Evolutionary conservation across 2,888 invertebrate species (phyloP).

Genomic region (Callyntrura guangdongensis): DNA sequence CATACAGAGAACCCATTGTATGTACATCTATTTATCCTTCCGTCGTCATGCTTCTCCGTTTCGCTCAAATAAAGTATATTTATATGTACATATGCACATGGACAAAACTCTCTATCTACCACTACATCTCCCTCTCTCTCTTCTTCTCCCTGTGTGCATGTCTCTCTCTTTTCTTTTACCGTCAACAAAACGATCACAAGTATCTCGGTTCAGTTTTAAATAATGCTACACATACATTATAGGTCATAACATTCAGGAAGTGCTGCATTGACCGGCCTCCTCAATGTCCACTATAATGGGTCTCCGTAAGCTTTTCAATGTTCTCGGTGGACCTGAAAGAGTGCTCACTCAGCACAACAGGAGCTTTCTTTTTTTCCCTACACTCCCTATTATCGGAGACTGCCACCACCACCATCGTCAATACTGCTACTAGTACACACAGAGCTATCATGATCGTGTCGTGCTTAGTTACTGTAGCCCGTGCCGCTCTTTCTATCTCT

Average conservation of each 20-base stretch:
- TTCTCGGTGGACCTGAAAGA: constrained; percentile 83
- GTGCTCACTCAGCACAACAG: constrained; percentile 85
- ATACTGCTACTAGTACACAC: constrained; percentile 23
- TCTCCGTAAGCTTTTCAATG: constrained; percentile 85
- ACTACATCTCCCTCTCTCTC: constrained; percentile 9
- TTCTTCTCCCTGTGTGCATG: background rate
- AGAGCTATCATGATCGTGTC: constrained; percentile 17
- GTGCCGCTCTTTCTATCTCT: background rate
- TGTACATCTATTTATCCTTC: constrained; percentile 32
- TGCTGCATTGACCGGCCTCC: constrained; percentile 84
- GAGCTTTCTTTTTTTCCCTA: constrained; percentile 64
- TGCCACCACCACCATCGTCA: background rate
- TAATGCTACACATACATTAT: constrained; percentile 84
- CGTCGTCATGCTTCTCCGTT: background rate
- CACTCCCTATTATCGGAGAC: constrained; percentile 60
- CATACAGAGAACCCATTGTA: background rate
- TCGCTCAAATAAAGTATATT: constrained; percentile 19
- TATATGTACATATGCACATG: background rate
- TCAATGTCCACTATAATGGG: constrained; percentile 85
- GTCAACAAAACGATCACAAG: constrained; percentile 73
- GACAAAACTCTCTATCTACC: background rate
- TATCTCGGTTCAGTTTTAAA: constrained; percentile 84
- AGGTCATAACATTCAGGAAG: constrained; percentile 85
- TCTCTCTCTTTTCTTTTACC: constrained; percentile 13
- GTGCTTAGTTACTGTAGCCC: constrained; percentile 37